Base-by-base conservation (phyloP, 2,113 vertebrate genomes). In the Indri indri region DNA sequence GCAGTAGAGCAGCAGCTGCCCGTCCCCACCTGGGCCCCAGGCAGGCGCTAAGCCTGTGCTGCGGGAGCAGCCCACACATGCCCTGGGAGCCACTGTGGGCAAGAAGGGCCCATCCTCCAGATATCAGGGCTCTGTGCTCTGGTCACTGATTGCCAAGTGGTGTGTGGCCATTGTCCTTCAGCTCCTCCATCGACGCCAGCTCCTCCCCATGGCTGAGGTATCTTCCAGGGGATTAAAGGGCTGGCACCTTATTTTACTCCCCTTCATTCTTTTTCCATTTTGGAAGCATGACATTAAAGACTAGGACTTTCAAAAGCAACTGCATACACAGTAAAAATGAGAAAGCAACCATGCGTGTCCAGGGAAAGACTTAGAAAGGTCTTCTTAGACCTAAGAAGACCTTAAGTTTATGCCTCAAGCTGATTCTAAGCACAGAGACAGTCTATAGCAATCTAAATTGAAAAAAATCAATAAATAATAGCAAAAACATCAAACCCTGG, bases 151-250 rank as follows among this genome's bases (percentile, higher is more conserved):
- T 42, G 22, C 70, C 23, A 30, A 74, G 23, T 2, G 3, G n/a
- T 23, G n/a, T 20, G 68, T 82, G 37, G 25, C 27, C 80, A 20
- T 5, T 1, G 0, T 6, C 18, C 6, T 47, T 17, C 22, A 16
- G 7, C 45, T 30, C 40, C 42, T 40, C 3, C 4, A 9, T 0
- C 3, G 40, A 8, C 6, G 12, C 23, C 25, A 23, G 40, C 52
- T n/a, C n/a, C 20, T 27, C 34, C 13, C 54, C 25, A 54, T 6
- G 16, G 71, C 71, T 45, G 25, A 74, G 30, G 42, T 45, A 13
- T 30, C 71, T 47, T 47, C 42, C 42, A 74, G 4, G 42, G 25
- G 22, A 47, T 74, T 74, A 9, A 74, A 47, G 8, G 27, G 7
- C 25, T 74, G 25, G 14, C 7, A 14, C 63, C 5, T 57, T 57